These are phyloP conservation scores for Toxotes chatareus DNA, from an alignment of 2,113 vertebrate species.

Conservation along the genomic window DNA sequence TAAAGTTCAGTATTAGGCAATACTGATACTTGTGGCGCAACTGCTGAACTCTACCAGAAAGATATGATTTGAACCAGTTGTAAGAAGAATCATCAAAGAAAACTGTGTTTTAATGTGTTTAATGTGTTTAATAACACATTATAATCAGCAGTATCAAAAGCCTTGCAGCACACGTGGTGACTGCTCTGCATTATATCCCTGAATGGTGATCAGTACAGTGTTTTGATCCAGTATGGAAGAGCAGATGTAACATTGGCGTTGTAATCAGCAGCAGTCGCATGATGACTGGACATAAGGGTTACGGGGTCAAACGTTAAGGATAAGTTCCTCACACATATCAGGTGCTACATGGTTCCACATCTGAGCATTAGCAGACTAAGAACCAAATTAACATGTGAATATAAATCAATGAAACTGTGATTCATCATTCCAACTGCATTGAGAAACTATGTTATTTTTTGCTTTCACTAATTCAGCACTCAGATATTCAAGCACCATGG, in stretches of 20 bases:
- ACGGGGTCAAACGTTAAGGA: too few species aligned
- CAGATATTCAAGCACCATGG: conserved; percentile 31
- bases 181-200: neutral
- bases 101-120: too few species aligned
- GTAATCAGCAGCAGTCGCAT: neutral
- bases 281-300: neutral
- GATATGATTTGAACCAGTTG: too few species aligned
- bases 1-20: too few species aligned
- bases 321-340: neutral
- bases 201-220: neutral
- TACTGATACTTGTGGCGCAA: too few species aligned
- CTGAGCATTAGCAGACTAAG: neutral
- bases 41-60: too few species aligned
- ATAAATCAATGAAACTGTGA: conserved; percentile 35
- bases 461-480: conserved; percentile 60
- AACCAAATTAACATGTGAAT: neutral
- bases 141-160: neutral
- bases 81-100: too few species aligned
- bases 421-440: conserved; percentile 23
- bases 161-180: neutral
- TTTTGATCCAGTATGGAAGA: neutral
- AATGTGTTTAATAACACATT: neutral
- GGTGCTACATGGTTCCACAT: neutral
- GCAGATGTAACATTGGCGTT: neutral
- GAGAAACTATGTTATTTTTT: conserved; percentile 40